Percentiles rank a stretch among this genome's conserved stretches.
Conservation (phyloP, 1,140 invertebrate species). For the Heterodera carotae region DNA sequence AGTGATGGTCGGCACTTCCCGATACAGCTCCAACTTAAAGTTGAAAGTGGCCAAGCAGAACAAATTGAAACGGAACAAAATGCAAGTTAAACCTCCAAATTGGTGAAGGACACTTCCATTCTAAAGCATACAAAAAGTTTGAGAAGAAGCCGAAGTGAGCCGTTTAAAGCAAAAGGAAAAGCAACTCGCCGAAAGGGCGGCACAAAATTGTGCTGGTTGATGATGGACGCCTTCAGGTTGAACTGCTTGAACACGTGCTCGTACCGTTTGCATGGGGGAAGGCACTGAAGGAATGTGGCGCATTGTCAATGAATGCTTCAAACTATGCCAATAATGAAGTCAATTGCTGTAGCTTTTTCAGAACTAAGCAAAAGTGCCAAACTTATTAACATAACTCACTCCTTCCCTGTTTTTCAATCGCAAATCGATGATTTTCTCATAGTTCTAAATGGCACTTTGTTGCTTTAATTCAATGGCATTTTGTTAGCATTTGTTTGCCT, state of each 20-base stretch:
- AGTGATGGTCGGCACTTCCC: constrained; percentile 62
- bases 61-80: not conserved
- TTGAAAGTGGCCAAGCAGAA: not conserved
- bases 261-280: constrained; percentile 14
- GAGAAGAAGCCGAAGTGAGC: too few relatives aligned
- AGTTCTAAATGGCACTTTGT: constrained; percentile 12
- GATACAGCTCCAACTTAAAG: constrained; percentile 47
- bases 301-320: too few relatives aligned
- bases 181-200: constrained; percentile 3
- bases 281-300: constrained; percentile 3
- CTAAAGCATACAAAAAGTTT: not conserved
- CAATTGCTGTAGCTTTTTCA: too few relatives aligned
- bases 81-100: constrained; percentile 18
- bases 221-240: constrained; percentile 2
- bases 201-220: constrained; percentile 5
- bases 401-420: constrained; percentile 8
- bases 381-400: too few relatives aligned
- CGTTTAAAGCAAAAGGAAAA: too few relatives aligned
- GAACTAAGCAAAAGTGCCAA: too few relatives aligned
- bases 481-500: not conserved
- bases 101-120: constrained; percentile 22
- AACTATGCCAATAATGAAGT: too few relatives aligned
- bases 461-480: too few relatives aligned
- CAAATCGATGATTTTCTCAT: constrained; percentile 8
- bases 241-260: constrained; percentile 16